Percentiles rank a stretch among this genome's conserved stretches.
phyloP scores from a whole-genome alignment of 2,888 invertebrate species.

The Criorhina ranunculi region DNA sequence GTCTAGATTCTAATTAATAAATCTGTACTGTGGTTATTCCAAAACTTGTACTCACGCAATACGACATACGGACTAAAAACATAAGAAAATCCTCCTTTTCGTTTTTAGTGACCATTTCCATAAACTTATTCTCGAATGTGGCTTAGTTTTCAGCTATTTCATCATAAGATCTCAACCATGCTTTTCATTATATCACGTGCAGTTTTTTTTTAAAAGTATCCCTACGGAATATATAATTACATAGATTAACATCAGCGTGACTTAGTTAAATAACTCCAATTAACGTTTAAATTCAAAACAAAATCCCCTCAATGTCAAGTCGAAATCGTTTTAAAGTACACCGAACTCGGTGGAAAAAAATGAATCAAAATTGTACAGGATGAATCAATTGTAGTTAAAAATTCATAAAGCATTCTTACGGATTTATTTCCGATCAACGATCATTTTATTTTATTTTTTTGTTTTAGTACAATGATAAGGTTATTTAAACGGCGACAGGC shows the following conservation, averaged over 20 bases:
- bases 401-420: constrained; percentile 2
- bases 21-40: constrained; percentile 35
- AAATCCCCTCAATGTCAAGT: not conserved
- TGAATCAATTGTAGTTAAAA: not conserved
- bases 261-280: constrained; percentile 27
- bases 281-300: constrained; percentile 11
- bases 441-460: constrained; percentile 17
- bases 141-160: not conserved
- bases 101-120: constrained; percentile 31
- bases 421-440: constrained; percentile 21
- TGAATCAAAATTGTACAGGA: not conserved
- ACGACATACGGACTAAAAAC: too few relatives aligned
- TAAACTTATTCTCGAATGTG: constrained; percentile 25
- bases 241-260: constrained; percentile 18
- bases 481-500: not conserved
- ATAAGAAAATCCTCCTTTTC: constrained; percentile 33
- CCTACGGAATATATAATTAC: constrained; percentile 52
- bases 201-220: constrained; percentile 13
- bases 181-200: constrained; percentile 46
- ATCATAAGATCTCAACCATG: constrained; percentile 6
- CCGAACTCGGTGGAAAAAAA: constrained; percentile 13
- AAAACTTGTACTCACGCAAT: constrained; percentile 12
- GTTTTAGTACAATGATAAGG: constrained; percentile 19
- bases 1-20: constrained; percentile 34
- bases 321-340: constrained; percentile 24